Base-by-base conservation (phyloP, 2,797 vertebrate species). In the Chloroceryle amazona region DNA sequence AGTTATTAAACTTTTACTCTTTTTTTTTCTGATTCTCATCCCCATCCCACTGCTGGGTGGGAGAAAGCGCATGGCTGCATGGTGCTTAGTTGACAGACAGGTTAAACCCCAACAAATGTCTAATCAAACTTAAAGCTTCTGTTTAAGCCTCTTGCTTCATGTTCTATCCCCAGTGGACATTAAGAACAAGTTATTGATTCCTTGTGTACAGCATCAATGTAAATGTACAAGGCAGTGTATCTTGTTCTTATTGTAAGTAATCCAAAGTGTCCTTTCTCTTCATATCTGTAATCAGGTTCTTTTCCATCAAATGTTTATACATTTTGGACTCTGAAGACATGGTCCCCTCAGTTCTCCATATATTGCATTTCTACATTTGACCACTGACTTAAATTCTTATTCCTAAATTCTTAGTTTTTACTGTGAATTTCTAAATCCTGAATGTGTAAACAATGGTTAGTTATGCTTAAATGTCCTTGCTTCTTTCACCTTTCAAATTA, bases 131-230 rank as follows among this genome's bases (percentile, higher is more conserved):
- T 73, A 66, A 86, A 28, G 39, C 42, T 91, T 93, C 42, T 55
- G 3, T 89, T 93, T 92, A 92, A 96, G 63, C 55, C 39, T 93
- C 71, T 91, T 86, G 44, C 66, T 96, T 42, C 33, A 42, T 89
- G 35, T 89, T 91, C 60, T 85, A 33, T 85, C 15, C 62, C 39
- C 74, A 44, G 9, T 19, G 31, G 37, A 80, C 5, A 10, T 67
- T 61, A 88, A 37, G 25, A 87, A 31, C 9, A 66, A 71, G 55
- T 66, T 91, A 63, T 66, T 82, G 0, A 29, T 72, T 82, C 42
- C 9, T 54, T 62, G 17, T 66, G 16, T 65, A 70, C 19, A 65
- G 51, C 39, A 21, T 70, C 55, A 78, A 35, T 79, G 44, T 58
- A 81, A 95, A 55, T 26, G 70, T 58, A 44, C 16, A 72, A 46